These are phyloP conservation scores for Agrilus biguttatus DNA, from an alignment of 2,888 invertebrate species.

Conservation along the genomic window DNA sequence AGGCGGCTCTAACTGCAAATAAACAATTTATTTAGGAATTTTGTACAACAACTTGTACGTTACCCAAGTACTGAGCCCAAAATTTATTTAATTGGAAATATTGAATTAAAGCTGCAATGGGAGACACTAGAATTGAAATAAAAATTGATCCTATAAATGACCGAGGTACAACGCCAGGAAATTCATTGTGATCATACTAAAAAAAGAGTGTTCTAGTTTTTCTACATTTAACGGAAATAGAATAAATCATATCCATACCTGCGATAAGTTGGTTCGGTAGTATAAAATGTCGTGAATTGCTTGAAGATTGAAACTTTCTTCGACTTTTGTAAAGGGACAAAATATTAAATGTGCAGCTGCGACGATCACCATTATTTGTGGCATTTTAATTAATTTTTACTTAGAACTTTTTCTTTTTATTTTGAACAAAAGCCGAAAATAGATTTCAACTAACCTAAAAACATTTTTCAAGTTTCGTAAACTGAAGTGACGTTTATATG, in stretches of 20 bases:
- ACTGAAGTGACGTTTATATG: background rate
- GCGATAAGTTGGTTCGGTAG: conserved; percentile 65
- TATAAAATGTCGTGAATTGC: conserved; percentile 95
- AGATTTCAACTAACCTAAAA: conserved; percentile 20
- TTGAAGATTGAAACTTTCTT: conserved; percentile 98
- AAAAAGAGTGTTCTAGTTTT: conserved; percentile 17
- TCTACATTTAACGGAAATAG: background rate
- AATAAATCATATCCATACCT: conserved; percentile 40
- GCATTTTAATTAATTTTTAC: conserved; percentile 37
- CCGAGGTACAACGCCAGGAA: conserved; percentile 94
- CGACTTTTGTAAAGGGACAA: conserved; percentile 97
- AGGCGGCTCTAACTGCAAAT: conserved; percentile 62
- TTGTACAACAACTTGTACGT: conserved; percentile 12
- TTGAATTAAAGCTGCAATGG: conserved; percentile 54
- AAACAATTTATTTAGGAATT: conserved; percentile 3
- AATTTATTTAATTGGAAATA: conserved; percentile 65
- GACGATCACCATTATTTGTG: conserved; percentile 57
- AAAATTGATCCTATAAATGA: conserved; percentile 86
- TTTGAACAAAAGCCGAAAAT: conserved; percentile 21
- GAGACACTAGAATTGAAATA: conserved; percentile 64
- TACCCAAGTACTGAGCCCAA: conserved; percentile 79
- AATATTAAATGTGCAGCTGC: conserved; percentile 67
- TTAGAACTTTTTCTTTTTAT: conserved; percentile 10
- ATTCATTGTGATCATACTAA: conserved; percentile 96
- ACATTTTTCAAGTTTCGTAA: background rate